Conservation (phyloP, 2,888 invertebrate species). For the Synanthedon tipuliformis region DNA sequence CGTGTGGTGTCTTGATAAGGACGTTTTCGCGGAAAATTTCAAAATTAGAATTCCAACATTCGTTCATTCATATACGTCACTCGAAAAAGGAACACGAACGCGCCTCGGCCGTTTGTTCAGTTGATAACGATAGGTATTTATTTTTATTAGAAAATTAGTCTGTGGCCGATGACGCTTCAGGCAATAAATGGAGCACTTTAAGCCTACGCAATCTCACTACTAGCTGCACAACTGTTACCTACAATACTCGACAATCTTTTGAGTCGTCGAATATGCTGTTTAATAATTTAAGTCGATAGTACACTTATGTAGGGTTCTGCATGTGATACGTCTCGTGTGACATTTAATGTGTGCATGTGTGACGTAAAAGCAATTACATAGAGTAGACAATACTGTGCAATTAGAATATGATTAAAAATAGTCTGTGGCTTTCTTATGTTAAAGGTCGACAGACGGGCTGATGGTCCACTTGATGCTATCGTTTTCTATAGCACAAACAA, state of each 20-base stretch:
- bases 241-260: slow-evolving; percentile 22
- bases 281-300: slow-evolving; percentile 55
- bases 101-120: slow-evolving; percentile 1
- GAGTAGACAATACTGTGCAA: slow-evolving; percentile 23
- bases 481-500: too few species aligned
- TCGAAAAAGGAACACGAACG: slow-evolving; percentile 30
- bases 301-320: slow-evolving; percentile 24
- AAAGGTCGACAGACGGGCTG: too few species aligned
- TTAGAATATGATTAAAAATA: too few species aligned
- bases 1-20: slow-evolving; percentile 23
- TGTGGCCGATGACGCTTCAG: slow-evolving; percentile 41
- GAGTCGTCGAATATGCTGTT: slow-evolving; percentile 56
- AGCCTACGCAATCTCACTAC: slow-evolving; percentile 53
- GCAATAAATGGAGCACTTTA: slow-evolving; percentile 32
- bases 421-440: too few species aligned
- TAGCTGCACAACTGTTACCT: slow-evolving; percentile 28
- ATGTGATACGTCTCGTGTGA: slow-evolving; percentile 33
- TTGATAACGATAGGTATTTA: slow-evolving; percentile 29
- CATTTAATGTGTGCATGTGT: slow-evolving; percentile 28
- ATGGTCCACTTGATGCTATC: too few species aligned
- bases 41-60: slow-evolving; percentile 36
- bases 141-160: slow-evolving; percentile 65
- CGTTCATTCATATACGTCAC: slow-evolving; percentile 18
- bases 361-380: slow-evolving; percentile 23
- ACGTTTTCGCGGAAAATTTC: slow-evolving; percentile 43